Base-by-base conservation (phyloP, 2,113 vertebrate genomes). In the Butorides virescens region DNA sequence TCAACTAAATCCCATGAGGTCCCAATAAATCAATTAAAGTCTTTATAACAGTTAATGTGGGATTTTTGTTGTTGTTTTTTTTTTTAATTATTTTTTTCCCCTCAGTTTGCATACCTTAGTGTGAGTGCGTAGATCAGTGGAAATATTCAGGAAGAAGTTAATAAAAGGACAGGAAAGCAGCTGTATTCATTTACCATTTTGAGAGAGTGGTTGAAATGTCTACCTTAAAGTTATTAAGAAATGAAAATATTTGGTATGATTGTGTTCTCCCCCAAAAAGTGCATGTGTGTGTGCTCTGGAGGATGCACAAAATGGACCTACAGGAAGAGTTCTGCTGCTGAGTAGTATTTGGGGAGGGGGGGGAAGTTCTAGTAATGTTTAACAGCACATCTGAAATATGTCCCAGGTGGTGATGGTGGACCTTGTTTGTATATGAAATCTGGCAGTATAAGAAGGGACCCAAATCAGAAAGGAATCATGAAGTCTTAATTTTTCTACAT, bases 241-340 rank as follows among this genome's bases (percentile, higher is more conserved):
- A 25, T 63, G 5, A 44, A 87, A 93, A 49, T 82, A 53, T 4
- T 71, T 88, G 16, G 4, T 68, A 26, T 44, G 23, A 37, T n/a
- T 62, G 27, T 56, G 29, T 76, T 72, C 14, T 12, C 37, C 14
- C 14, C 19, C 3, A 1, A 10, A 37, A 71, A 74, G 2, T 8
- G 5, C 1, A 0, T 34, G 13, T 36, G 25, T 42, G 12, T 1
- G 1, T 75, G 8, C 2, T 2, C 23, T 72, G 44, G 23, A 49
- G 26, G 20, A 58, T 49, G 25, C 18, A 37, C 30, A 32, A 42
- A 72, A 55, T 56, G 20, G 9, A 73, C 22, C 15, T 89, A 29
- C 25, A 61, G 21, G 32, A 59, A 39, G 62, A 73, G 17, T 70
- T 75, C 32, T 3, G 30, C 61, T 96, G 39, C 52, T 82, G 25